These are phyloP conservation scores for Bicyclus anynana DNA, from an alignment of 1,140 invertebrate genomes.

Conservation along the genomic window DNA sequence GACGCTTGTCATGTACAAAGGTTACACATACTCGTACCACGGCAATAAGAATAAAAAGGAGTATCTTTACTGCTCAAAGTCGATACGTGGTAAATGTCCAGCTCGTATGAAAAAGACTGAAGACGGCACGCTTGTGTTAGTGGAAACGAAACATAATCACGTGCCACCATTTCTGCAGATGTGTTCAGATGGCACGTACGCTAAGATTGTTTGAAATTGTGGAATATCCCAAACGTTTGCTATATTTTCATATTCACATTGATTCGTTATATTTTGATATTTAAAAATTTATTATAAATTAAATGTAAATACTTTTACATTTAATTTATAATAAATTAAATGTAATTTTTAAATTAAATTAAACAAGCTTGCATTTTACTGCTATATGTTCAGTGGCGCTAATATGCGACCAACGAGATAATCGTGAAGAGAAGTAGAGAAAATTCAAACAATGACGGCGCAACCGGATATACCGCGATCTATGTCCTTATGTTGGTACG, in stretches of 20 bases:
- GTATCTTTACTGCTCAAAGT: constrained; percentile 26
- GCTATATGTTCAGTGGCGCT: too few species aligned
- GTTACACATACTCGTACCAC: constrained; percentile 20
- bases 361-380: too few species aligned
- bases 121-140: constrained; percentile 14
- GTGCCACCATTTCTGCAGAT: constrained; percentile 17
- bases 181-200: background rate
- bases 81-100: constrained; percentile 12
- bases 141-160: constrained; percentile 26
- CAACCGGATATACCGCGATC: too few species aligned
- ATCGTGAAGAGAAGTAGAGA: too few species aligned
- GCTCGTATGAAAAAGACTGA: constrained; percentile 24
- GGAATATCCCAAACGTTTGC: background rate
- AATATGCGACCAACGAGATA: too few species aligned
- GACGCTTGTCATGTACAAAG: constrained; percentile 8
- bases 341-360: too few species aligned
- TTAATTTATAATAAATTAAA: too few species aligned
- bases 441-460: too few species aligned
- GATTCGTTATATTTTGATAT: too few species aligned
- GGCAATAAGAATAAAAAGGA: background rate
- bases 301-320: too few species aligned
- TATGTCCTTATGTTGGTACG: too few species aligned
- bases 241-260: too few species aligned
- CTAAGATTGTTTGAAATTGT: background rate
- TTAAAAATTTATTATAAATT: constrained; percentile 14